phyloP scores from a whole-genome alignment of 2,888 invertebrate species.

The Drosophila nigricruria region DNA sequence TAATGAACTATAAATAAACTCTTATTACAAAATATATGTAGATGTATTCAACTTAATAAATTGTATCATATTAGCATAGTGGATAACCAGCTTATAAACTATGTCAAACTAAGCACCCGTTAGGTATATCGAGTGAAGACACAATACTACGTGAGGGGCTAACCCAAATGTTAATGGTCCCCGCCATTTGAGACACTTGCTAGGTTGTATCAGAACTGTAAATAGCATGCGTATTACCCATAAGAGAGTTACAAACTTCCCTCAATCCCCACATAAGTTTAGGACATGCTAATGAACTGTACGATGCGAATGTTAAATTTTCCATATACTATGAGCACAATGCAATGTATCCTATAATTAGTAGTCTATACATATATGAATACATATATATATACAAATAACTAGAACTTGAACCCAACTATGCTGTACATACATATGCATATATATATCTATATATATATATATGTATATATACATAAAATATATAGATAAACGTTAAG shows the following conservation, averaged over 20 bases:
- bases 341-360: constrained; percentile 83
- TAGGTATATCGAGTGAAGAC: constrained; percentile 77
- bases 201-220: constrained; percentile 79
- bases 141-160: constrained; percentile 41
- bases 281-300: constrained; percentile 33
- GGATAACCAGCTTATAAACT: constrained; percentile 60
- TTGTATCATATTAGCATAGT: constrained; percentile 43
- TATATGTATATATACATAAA: constrained; percentile 35
- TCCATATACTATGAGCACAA: constrained; percentile 80
- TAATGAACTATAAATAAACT: constrained; percentile 3
- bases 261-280: not conserved
- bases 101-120: constrained; percentile 71
- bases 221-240: constrained; percentile 53
- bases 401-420: constrained; percentile 41
- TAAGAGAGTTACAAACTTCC: constrained; percentile 6
- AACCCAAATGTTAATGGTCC: constrained; percentile 43
- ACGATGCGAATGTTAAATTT: constrained; percentile 66
- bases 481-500: constrained; percentile 30
- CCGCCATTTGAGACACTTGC: constrained; percentile 66
- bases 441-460: constrained; percentile 50
- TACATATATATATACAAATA: constrained; percentile 42
- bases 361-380: constrained; percentile 63
- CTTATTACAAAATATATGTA: constrained; percentile 37
- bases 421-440: constrained; percentile 49
- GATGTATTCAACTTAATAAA: constrained; percentile 60